Conservation (phyloP, 1,140 invertebrate genomes). For the Leguminivora glycinivorella region DNA sequence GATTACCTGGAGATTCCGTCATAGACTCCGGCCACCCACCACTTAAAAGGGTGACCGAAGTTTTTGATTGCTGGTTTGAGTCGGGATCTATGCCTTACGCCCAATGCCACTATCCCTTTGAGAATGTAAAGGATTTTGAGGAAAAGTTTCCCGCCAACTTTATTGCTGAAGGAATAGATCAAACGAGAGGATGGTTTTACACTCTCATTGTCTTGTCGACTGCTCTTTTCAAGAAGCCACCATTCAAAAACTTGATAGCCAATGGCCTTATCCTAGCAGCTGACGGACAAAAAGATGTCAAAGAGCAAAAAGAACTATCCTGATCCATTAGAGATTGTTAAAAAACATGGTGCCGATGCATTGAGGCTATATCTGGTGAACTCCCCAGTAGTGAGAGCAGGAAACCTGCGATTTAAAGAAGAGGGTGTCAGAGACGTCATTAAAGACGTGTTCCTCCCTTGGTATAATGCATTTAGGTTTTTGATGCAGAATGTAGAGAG, state of each 20-base stretch:
- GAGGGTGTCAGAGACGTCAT: constrained; percentile 97
- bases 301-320: constrained; percentile 99
- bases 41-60: constrained; percentile 92
- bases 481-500: constrained; percentile 95
- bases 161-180: constrained; percentile 99
- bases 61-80: constrained; percentile 99
- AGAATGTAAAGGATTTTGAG: constrained; percentile 94
- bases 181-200: constrained; percentile 99
- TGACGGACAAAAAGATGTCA: constrained; percentile 99
- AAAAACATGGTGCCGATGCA: constrained; percentile 98
- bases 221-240: constrained; percentile 96
- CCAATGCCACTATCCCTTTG: constrained; percentile 98
- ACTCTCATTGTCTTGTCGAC: constrained; percentile 98
- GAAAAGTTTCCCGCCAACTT: constrained; percentile 99
- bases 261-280: constrained; percentile 97
- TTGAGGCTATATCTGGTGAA: constrained; percentile 97
- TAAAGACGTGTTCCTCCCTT: constrained; percentile 98
- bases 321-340: constrained; percentile 94
- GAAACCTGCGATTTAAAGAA: constrained; percentile 98
- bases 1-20: constrained; percentile 98
- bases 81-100: constrained; percentile 99
- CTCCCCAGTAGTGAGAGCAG: constrained; percentile 98
- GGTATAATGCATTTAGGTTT: constrained; percentile 99
- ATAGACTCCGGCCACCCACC: constrained; percentile 88
- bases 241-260: constrained; percentile 98